phyloP scores from a whole-genome alignment of 2,888 invertebrate species.

The Erebia palarica region DNA sequence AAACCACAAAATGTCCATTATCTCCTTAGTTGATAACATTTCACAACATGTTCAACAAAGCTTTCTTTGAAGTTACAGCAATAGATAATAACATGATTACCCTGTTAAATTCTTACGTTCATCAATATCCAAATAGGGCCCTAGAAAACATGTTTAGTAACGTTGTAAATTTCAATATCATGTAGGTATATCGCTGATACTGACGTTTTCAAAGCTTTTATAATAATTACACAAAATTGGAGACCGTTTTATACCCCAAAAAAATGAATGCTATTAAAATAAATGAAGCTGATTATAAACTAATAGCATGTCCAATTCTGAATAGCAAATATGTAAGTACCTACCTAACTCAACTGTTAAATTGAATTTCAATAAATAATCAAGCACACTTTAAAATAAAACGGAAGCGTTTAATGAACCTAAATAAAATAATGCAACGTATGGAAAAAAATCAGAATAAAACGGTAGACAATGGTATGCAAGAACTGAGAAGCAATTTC shows the following conservation, averaged over 20 bases:
- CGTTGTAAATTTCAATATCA: not conserved
- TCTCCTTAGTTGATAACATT: not conserved
- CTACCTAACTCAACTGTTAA: slow-evolving; percentile 5
- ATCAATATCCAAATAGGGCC: not conserved
- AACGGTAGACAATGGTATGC: slow-evolving; percentile 14
- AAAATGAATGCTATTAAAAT: not conserved
- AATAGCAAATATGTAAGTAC: not conserved
- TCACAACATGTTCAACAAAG: not conserved
- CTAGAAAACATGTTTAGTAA: not conserved
- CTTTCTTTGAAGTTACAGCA: not conserved
- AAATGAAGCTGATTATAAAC: not conserved
- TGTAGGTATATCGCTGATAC: not conserved
- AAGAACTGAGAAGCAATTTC: slow-evolving; percentile 23
- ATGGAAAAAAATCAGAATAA: slow-evolving; percentile 15
- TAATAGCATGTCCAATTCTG: not conserved
- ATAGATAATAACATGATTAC: too few species aligned
- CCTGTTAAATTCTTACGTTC: too few species aligned
- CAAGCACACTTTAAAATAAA: slow-evolving; percentile 4
- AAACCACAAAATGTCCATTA: slow-evolving; percentile 1
- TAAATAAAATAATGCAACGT: slow-evolving; percentile 1
- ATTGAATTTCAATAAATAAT: slow-evolving; percentile 12
- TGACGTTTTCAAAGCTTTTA: not conserved
- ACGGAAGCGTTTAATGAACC: slow-evolving; percentile 7
- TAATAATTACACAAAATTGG: not conserved
- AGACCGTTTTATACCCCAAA: not conserved